phyloP scores from a whole-genome alignment of 1,140 invertebrate species.

The Trachymyrmex cornetzi region DNA sequence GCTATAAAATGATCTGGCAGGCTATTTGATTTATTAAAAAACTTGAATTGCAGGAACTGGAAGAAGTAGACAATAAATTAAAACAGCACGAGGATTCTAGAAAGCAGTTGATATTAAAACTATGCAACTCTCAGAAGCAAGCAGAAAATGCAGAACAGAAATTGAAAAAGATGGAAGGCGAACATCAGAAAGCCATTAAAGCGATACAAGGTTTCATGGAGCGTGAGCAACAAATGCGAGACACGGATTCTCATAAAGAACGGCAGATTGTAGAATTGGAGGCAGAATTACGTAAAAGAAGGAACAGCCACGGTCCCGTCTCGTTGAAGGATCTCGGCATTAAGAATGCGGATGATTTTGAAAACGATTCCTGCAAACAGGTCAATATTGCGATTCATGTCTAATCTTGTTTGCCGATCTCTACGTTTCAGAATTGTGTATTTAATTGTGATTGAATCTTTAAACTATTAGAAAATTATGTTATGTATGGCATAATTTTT shows the following conservation, averaged over 20 bases:
- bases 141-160: slow-evolving; percentile 74
- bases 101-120: slow-evolving; percentile 81
- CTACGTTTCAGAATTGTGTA: slow-evolving; percentile 44
- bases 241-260: slow-evolving; percentile 81
- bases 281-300: slow-evolving; percentile 79
- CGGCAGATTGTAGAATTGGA: slow-evolving; percentile 77
- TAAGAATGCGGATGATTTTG: slow-evolving; percentile 76
- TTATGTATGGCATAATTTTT: not conserved
- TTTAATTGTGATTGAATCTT: not conserved
- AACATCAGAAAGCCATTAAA: slow-evolving; percentile 82
- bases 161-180: slow-evolving; percentile 79
- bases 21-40: not conserved
- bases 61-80: slow-evolving; percentile 79
- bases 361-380: slow-evolving; percentile 81
- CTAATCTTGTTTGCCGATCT: slow-evolving; percentile 52
- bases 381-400: slow-evolving; percentile 77
- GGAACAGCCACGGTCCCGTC: slow-evolving; percentile 53
- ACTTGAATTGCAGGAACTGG: slow-evolving; percentile 76
- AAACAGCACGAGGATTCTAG: slow-evolving; percentile 78
- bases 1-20: not conserved
- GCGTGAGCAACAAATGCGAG: slow-evolving; percentile 78
- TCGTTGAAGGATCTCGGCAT: slow-evolving; percentile 73
- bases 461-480: slow-evolving; percentile 6
- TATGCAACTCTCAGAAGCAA: slow-evolving; percentile 80
- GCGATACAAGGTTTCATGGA: slow-evolving; percentile 84